Percentiles rank a stretch among this genome's conserved stretches.
These are phyloP conservation scores for Maniola hyperantus DNA, from an alignment of 2,888 invertebrate genomes.

Conservation along the genomic window DNA sequence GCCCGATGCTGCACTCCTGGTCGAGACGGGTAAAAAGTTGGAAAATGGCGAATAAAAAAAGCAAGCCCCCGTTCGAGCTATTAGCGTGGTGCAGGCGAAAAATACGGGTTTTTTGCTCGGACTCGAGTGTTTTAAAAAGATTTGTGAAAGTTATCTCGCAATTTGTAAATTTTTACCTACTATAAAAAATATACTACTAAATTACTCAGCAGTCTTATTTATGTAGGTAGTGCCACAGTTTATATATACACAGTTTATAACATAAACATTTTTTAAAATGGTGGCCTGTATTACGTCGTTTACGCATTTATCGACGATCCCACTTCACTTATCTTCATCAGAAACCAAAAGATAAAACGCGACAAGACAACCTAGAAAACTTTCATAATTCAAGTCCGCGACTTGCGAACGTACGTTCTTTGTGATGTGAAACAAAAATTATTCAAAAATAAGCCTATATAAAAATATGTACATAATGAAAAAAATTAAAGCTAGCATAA, in stretches of 20 bases:
- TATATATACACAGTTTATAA: neutral
- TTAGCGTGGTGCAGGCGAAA: conserved; percentile 55
- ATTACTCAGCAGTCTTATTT: conserved; percentile 7
- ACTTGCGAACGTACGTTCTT: no score
- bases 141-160: conserved; percentile 47
- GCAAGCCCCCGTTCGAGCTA: conserved; percentile 49
- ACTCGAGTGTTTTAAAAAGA: conserved; percentile 46
- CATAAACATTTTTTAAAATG: neutral
- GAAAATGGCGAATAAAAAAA: conserved; percentile 58
- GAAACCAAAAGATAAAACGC: no score
- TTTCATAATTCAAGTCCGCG: no score
- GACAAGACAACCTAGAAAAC: no score
- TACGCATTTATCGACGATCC: neutral
- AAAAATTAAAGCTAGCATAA: no score
- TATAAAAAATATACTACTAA: conserved; percentile 15
- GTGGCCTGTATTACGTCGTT: neutral
- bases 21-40: conserved; percentile 60
- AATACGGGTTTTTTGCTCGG: conserved; percentile 51
- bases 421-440: no score
- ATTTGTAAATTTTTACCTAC: conserved; percentile 39
- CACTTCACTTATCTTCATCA: neutral
- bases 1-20: conserved; percentile 53
- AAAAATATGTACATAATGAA: no score
- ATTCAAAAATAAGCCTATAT: no score
- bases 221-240: neutral